Conservation (phyloP, 1,140 invertebrate species). For the Hermetia illucens region DNA sequence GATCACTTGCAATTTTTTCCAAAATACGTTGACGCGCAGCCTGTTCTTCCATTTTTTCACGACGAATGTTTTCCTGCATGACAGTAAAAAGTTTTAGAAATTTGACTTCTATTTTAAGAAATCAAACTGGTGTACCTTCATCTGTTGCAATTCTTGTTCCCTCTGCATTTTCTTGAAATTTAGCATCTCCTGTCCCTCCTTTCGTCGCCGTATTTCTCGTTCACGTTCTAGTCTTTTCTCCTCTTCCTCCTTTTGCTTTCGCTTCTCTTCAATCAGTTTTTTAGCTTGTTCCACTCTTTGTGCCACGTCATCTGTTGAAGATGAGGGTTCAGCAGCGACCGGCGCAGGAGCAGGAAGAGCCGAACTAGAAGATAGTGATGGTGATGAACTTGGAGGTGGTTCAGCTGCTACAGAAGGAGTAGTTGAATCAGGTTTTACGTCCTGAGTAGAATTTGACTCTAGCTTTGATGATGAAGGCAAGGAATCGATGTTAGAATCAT, state of each 20-base stretch:
- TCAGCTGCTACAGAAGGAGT: too few species aligned
- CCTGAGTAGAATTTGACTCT: background rate
- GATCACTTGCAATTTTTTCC: constrained; percentile 59
- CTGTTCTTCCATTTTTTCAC: constrained; percentile 49
- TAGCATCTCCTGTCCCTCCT: constrained; percentile 52
- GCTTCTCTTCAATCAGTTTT: constrained; percentile 43
- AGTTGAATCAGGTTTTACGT: too few species aligned
- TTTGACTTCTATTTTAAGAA: too few species aligned
- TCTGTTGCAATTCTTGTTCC: constrained; percentile 56
- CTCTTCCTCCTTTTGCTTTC: constrained; percentile 40
- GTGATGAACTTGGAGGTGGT: too few species aligned
- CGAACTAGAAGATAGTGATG: background rate
- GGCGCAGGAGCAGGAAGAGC: constrained; percentile 5
- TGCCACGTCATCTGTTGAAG: constrained; percentile 3
- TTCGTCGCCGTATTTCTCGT: constrained; percentile 55
- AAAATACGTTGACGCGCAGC: constrained; percentile 48
- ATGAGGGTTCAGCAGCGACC: background rate
- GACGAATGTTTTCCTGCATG: constrained; percentile 21
- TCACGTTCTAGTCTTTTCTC: constrained; percentile 48
- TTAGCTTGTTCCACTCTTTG: constrained; percentile 30
- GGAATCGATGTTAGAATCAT: too few species aligned
- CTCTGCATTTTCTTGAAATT: constrained; percentile 53
- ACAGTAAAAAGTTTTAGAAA: too few species aligned
- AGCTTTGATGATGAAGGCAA: too few species aligned
- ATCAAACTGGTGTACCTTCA: too few species aligned